Evolutionary conservation across 2,888 invertebrate species (phyloP), one percentile per base, ranked within the genome.

Genomic region (Molanna angustata): DNA sequence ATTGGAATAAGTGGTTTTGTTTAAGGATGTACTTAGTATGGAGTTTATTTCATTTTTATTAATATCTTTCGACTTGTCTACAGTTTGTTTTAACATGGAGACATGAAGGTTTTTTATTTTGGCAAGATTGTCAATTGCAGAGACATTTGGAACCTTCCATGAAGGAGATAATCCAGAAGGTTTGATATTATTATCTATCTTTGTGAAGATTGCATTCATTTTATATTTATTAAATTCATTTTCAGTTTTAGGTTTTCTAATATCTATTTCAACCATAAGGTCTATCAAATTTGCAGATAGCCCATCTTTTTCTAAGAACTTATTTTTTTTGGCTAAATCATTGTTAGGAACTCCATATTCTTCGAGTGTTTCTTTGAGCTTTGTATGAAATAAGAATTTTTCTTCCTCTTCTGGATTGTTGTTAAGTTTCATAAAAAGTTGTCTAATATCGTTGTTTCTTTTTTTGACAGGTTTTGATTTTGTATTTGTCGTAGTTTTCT

Each of bases 391-490:
- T 27, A 33, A 6, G 3, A 42, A 21, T 39, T 56, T 49, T 51
- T 45, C 50, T 62, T 67, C 77, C 54, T 73, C 70, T 11, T 72
- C n/a, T 73, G 72, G 64, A 72, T 76, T 0, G 72, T 74, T 0
- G 67, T 48, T 46, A 13, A 52, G 68, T 7, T 72, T 71, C 56
- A 72, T 71, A 43, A 82, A 82, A 55, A 82, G 69, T 43, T 75
- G 74, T 64, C 82, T 68, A 21, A 83, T 80, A 53, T 83, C 82
- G 1, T 76, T 73, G 63, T 79, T 70, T 49, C 37, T 50, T 59
- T 31, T 49, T 55, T 61, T 61, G 6, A 48, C 16, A 17, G 43
- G 41, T 19, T 46, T 32, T 43, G 21, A 7, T 32, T 40, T 47
- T 42, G 19, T n/a, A 17, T 39, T 39, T 19, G n/a, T 9, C 3